Conservation (phyloP, 2,888 invertebrate species). For the Drosophila birchii region DNA sequence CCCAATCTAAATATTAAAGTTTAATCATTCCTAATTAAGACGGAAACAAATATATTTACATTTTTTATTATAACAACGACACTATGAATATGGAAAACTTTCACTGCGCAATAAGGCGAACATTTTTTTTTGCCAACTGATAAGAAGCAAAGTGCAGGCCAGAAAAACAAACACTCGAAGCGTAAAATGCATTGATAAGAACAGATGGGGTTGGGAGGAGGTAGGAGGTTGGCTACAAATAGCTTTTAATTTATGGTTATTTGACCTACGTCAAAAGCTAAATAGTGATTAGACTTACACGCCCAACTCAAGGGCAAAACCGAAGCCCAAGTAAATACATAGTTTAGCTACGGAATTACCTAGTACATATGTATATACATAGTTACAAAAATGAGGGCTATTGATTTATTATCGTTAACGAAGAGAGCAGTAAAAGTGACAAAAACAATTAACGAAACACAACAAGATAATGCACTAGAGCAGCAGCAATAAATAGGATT, state of each 20-base stretch:
- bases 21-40: slow-evolving; percentile 33
- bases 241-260: slow-evolving; percentile 59
- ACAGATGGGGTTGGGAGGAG: not conserved
- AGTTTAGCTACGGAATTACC: not conserved
- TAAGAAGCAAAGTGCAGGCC: slow-evolving; percentile 45
- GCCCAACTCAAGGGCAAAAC: slow-evolving; percentile 40
- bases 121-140: slow-evolving; percentile 25
- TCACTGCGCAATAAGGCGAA: slow-evolving; percentile 76
- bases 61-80: slow-evolving; percentile 35
- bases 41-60: slow-evolving; percentile 24
- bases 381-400: slow-evolving; percentile 3
- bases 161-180: slow-evolving; percentile 37
- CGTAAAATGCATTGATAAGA: slow-evolving; percentile 47
- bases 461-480: slow-evolving; percentile 15
- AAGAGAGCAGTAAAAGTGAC: slow-evolving; percentile 7
- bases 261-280: slow-evolving; percentile 73
- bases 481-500: not conserved
- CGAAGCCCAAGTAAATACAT: slow-evolving; percentile 3
- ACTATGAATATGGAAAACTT: slow-evolving; percentile 59
- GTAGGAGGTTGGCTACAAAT: slow-evolving; percentile 12
- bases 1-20: slow-evolving; percentile 4
- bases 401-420: slow-evolving; percentile 31
- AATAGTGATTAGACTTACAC: slow-evolving; percentile 18
- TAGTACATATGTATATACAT: not conserved
- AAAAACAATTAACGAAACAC: slow-evolving; percentile 13